phyloP scores from a whole-genome alignment of 2,888 invertebrate genomes.

The Monochamus alternatus region DNA sequence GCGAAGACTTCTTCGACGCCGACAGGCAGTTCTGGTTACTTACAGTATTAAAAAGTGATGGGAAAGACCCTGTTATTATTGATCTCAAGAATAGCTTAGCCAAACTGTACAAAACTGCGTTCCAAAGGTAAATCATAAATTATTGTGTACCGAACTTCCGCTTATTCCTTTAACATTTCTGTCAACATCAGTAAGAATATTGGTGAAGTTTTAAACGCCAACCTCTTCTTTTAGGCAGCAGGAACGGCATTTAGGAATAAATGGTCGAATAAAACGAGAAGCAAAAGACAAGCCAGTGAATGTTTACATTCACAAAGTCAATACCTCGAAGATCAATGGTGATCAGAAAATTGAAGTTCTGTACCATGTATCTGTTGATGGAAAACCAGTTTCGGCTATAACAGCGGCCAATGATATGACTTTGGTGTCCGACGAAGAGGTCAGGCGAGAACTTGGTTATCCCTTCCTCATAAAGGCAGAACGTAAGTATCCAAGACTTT shows the following conservation, averaged over 20 bases:
- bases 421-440: conserved; percentile 85
- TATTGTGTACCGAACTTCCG: too few species aligned
- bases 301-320: conserved; percentile 80
- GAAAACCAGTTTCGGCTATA: conserved; percentile 84
- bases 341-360: conserved; percentile 76
- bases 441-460: conserved; percentile 82
- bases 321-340: conserved; percentile 71
- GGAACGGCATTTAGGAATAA: conserved; percentile 84
- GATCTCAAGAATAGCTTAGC: conserved; percentile 84
- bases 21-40: conserved; percentile 87
- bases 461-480: conserved; percentile 88
- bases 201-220: too few species aligned
- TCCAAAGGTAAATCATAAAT: conserved; percentile 85
- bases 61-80: conserved; percentile 70
- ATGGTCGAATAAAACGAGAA: conserved; percentile 62
- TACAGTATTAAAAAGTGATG: conserved; percentile 79
- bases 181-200: too few species aligned
- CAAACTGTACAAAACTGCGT: conserved; percentile 85
- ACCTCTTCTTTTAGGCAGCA: conserved; percentile 77
- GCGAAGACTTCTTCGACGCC: conserved; percentile 67
- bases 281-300: conserved; percentile 73
- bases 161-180: too few species aligned
- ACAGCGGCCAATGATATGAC: conserved; percentile 89
- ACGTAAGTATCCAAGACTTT: conserved; percentile 76
- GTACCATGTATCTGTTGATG: conserved; percentile 86